Base-by-base conservation (phyloP, 2,888 invertebrate species). In the Oeneis ivallda region DNA sequence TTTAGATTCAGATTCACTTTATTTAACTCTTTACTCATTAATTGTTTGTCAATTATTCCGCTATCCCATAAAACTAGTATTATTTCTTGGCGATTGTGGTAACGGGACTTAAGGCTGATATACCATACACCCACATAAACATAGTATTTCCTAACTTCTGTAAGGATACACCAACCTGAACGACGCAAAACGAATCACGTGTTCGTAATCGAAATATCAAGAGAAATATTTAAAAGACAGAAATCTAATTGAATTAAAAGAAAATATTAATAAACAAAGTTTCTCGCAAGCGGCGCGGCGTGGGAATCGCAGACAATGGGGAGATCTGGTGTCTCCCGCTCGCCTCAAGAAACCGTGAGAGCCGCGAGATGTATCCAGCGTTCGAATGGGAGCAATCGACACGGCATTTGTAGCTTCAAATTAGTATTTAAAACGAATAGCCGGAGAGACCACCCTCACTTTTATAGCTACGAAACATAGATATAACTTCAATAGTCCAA, bases 271-370 rank as follows among this genome's bases (percentile, higher is more conserved):
- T 80, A 81, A 80, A 82, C 74, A 76, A 50, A 80, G 79, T 81
- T 81, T 82, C 80, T 76, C 75, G 75, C 74, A 69, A 71, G 43
- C 66, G 65, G 75, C 84, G 43, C 66, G 65, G 75, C 84, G 86
- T 86, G 86, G 81, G 86, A 86, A 83, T 69, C 57, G 34, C 47
- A 79, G 72, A 87, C 87, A 87, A 87, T 87, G 75, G 86, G 79
- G 83, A 85, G 82, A 85, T 75, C 75, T 77, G 73, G 71, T 75
- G 73, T 74, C 71, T 73, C 75, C 74, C 72, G 75, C 75, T 67
- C 70, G 72, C 67, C 73, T 71, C 76, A 78, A 79, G 85, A 85
- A 83, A 86, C 76, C 85, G 85, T 86, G 85, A 79, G 84, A 86
- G 76, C 76, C 78, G 78, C 78, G 79, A 75, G 77, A 77, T 70